Evolutionary conservation across 2,797 vertebrate genomes (phyloP).

Genomic region (Spea hammondii): DNA sequence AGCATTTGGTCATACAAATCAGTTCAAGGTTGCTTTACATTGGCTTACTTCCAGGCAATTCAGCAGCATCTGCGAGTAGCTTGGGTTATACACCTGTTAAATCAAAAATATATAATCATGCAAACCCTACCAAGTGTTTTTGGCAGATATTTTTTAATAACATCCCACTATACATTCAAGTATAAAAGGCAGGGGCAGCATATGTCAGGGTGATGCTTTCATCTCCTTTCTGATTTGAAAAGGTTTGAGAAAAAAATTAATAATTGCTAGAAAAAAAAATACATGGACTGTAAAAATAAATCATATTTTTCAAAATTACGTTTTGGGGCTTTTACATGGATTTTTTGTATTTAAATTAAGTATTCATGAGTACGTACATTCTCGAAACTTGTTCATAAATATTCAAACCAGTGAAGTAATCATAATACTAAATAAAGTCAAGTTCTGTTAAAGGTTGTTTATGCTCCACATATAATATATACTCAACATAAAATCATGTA

Average conservation of each 20-base stretch:
- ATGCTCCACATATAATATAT: too few species aligned
- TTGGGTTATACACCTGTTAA: slow-evolving; percentile 39
- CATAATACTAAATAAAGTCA: neutral
- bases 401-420: slow-evolving; percentile 16
- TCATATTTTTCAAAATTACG: slow-evolving; percentile 23
- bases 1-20: slow-evolving; percentile 28
- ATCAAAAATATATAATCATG: slow-evolving; percentile 45
- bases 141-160: slow-evolving; percentile 42
- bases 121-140: slow-evolving; percentile 40
- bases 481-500: too few species aligned
- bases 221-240: too few species aligned
- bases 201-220: too few species aligned
- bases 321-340: slow-evolving; percentile 16
- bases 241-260: slow-evolving; percentile 39
- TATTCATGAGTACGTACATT: slow-evolving; percentile 47
- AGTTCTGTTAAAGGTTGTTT: slow-evolving; percentile 12
- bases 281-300: slow-evolving; percentile 12
- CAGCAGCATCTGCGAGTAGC: slow-evolving; percentile 51
- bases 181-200: too few species aligned
- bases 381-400: slow-evolving; percentile 45
- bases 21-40: slow-evolving; percentile 50
- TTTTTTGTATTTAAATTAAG: slow-evolving; percentile 23
- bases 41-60: slow-evolving; percentile 53
- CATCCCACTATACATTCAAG: too few species aligned
- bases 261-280: slow-evolving; percentile 24